A percentile compares a stretch with the other conserved stretches of the same genome.
These are phyloP conservation scores for Sylvietta virens DNA, from an alignment of 2,113 vertebrate genomes.

Conservation along the genomic window DNA sequence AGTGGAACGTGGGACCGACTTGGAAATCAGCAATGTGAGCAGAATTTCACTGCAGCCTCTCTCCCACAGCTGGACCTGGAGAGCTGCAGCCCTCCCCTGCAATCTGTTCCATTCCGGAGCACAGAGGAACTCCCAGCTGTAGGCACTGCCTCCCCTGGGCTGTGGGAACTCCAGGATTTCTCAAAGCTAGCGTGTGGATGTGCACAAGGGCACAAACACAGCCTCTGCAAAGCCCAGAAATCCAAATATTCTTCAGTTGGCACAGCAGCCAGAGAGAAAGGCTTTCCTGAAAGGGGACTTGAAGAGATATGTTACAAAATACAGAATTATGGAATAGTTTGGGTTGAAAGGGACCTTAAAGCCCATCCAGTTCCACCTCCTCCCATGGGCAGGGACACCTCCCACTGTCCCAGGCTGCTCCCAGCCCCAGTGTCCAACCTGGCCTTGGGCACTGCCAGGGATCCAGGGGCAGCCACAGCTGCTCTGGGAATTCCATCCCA, in stretches of 20 bases:
- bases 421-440: accelerated
- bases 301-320: not conserved
- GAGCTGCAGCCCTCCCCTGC: not conserved
- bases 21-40: not conserved
- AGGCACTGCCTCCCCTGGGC: not conserved
- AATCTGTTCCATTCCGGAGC: not conserved
- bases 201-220: accelerated
- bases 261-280: not conserved
- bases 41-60: not conserved
- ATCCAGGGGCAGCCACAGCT: not conserved
- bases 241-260: not conserved
- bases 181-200: not conserved
- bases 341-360: not conserved
- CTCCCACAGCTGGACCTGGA: not conserved
- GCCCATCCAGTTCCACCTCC: not conserved
- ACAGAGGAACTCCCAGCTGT: not conserved
- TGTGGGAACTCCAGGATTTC: not conserved
- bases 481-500: not conserved
- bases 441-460: not conserved
- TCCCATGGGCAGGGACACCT: not conserved
- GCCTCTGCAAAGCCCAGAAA: not conserved
- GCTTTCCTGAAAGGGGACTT: not conserved
- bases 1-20: not conserved
- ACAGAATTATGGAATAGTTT: not conserved
- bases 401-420: not conserved